Base-by-base conservation (phyloP, 1,140 invertebrate species). In the Drosophila equinoxialis region DNA sequence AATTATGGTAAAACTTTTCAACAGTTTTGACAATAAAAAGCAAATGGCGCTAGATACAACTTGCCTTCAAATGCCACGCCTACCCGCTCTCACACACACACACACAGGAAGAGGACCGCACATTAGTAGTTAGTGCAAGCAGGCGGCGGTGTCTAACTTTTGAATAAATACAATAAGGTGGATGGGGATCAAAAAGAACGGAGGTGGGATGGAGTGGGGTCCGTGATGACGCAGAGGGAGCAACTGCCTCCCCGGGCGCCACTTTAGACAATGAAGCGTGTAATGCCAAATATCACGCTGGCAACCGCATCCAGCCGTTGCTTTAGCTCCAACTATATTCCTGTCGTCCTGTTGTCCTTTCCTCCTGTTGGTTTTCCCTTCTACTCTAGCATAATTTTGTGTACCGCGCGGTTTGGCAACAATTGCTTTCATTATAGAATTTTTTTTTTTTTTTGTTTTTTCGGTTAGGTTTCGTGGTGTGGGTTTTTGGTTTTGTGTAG, bases 201-300 rank as follows among this genome's bases (percentile, higher is more conserved):
- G 41, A 54, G 55, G 60, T 10, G 55, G 17, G 6, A 13, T 17
- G 59, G 11, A 20, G 35, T 39, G 30, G 61, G n/a, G 42, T 5
- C 0, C 1, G 1, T 11, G 2, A 23, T 51, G 45, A 20, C 1
- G 45, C 45, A 51, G 45, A 23, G 45, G 45, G 45, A 51, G 17
- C 2, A 55, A 6, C 26, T 10, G 39, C 64, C 71, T 84, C 84
- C 84, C 84, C 61, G 71, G 70, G 74, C 84, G 71, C 84, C 84
- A 87, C 84, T 87, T 87, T 87, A 87, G 84, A 87, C 84, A 87
- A 87, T 87, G 84, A 89, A 87, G 80, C 84, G 84, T 87, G 86
- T 87, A 87, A 87, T 89, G 80, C 84, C 77, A 83, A 87, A 87
- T 87, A 89, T 87, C 76, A 81, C 63, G 77, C 84, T 77, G 77